These are phyloP conservation scores for Aspidapion aeneum DNA, from an alignment of 2,888 invertebrate species.

Conservation along the genomic window DNA sequence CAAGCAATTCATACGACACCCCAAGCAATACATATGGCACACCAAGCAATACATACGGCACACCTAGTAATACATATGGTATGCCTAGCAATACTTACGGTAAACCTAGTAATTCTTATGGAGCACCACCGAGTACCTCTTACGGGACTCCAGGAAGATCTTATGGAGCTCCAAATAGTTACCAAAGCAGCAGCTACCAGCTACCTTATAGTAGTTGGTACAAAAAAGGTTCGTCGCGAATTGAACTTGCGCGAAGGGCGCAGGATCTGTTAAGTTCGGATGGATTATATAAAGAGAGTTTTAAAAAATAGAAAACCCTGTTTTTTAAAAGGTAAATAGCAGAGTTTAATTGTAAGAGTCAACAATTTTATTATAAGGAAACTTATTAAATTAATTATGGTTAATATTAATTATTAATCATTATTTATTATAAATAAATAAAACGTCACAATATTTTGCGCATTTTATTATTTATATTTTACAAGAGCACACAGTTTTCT, in stretches of 20 bases:
- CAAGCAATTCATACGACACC: slow-evolving; percentile 7
- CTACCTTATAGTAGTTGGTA: slow-evolving; percentile 21
- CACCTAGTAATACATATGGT: slow-evolving; percentile 10
- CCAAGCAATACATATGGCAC: slow-evolving; percentile 16
- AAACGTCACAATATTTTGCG: too few relatives aligned
- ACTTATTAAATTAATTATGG: too few relatives aligned
- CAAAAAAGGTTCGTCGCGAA: slow-evolving; percentile 12
- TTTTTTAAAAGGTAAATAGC: too few relatives aligned
- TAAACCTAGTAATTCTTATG: slow-evolving; percentile 4
- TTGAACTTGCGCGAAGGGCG: slow-evolving; percentile 14
- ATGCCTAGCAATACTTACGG: slow-evolving; percentile 6
- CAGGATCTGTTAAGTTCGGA: slow-evolving; percentile 18
- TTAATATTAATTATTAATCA: too few relatives aligned
- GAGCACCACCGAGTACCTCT: slow-evolving; percentile 6
- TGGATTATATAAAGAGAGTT: not conserved
- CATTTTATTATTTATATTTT: too few relatives aligned
- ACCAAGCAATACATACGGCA: slow-evolving; percentile 12
- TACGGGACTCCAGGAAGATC: slow-evolving; percentile 6
- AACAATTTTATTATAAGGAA: too few relatives aligned
- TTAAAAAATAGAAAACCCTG: not conserved
- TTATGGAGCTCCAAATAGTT: not conserved
- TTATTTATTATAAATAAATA: too few relatives aligned
- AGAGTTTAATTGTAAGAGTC: too few relatives aligned
- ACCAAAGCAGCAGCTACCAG: slow-evolving; percentile 16
- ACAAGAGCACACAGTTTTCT: too few relatives aligned